A percentile compares a stretch with the other conserved stretches of the same genome.
phyloP scores from a whole-genome alignment of 2,797 vertebrate genomes.

The Decapterus maruadsi region DNA sequence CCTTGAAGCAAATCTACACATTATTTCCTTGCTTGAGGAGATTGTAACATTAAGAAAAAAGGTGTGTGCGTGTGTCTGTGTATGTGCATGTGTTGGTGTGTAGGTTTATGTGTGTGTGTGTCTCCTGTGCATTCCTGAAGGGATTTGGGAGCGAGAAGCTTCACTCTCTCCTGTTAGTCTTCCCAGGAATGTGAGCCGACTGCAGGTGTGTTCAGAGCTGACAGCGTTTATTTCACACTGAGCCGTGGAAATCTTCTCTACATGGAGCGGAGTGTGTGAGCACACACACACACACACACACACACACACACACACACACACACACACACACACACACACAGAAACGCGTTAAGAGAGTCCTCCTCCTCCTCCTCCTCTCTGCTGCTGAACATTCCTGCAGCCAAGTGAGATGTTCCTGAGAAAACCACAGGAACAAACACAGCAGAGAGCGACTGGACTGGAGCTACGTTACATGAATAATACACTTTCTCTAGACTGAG shows the following conservation, averaged over 20 bases:
- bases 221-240: constrained; percentile 71
- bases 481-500: no score
- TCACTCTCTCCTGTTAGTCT: constrained; percentile 60
- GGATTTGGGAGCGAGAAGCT: constrained; percentile 57
- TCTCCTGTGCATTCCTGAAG: constrained; percentile 68
- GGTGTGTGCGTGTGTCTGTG: no score
- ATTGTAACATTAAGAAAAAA: no score
- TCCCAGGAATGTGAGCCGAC: constrained; percentile 70
- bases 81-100: no score
- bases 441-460: no score
- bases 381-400: constrained; percentile 37
- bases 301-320: no score
- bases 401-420: neutral
- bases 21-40: neutral
- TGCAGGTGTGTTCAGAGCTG: constrained; percentile 65
- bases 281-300: no score
- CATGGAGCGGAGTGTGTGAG: neutral
- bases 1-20: constrained; percentile 3
- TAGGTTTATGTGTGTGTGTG: no score
- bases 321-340: no score
- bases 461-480: no score
- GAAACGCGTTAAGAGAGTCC: no score
- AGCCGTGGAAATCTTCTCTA: constrained; percentile 49
- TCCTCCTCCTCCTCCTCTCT: no score
- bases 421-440: neutral